Conservation (phyloP, 2,888 invertebrate species). For the Sinohyriopsis cumingii region DNA sequence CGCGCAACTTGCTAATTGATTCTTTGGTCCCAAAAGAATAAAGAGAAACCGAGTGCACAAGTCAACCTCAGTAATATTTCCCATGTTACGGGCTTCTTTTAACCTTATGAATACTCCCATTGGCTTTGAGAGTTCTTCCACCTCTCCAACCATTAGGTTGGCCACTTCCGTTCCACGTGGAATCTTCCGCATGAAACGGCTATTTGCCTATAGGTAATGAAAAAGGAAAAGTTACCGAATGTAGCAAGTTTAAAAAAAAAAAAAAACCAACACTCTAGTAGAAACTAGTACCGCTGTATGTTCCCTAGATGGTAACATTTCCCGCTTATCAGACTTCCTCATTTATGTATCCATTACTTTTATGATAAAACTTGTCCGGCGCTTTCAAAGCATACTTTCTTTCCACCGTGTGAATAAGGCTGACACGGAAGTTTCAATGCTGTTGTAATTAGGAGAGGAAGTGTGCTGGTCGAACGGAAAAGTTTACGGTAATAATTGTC, state of each 20-base stretch:
- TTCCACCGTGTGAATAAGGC: too few species aligned
- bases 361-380: too few species aligned
- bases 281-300: too few species aligned
- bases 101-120: slow-evolving; percentile 94
- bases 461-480: too few species aligned
- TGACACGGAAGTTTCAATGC: too few species aligned
- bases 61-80: slow-evolving; percentile 95
- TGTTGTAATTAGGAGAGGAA: too few species aligned
- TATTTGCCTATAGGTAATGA: slow-evolving; percentile 45
- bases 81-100: slow-evolving; percentile 87
- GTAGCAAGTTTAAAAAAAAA: not conserved
- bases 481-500: too few species aligned
- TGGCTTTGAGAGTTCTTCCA: slow-evolving; percentile 93
- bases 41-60: slow-evolving; percentile 87
- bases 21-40: slow-evolving; percentile 88
- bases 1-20: slow-evolving; percentile 77
- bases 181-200: slow-evolving; percentile 81
- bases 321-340: too few species aligned
- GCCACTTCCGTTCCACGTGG: slow-evolving; percentile 97
- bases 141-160: slow-evolving; percentile 97
- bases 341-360: too few species aligned
- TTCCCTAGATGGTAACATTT: too few species aligned
- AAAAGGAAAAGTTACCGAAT: not conserved
- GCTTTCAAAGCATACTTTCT: too few species aligned
- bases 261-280: too few species aligned